Conservation (phyloP, 2,888 invertebrate genomes). For the Rosalia funebris region DNA sequence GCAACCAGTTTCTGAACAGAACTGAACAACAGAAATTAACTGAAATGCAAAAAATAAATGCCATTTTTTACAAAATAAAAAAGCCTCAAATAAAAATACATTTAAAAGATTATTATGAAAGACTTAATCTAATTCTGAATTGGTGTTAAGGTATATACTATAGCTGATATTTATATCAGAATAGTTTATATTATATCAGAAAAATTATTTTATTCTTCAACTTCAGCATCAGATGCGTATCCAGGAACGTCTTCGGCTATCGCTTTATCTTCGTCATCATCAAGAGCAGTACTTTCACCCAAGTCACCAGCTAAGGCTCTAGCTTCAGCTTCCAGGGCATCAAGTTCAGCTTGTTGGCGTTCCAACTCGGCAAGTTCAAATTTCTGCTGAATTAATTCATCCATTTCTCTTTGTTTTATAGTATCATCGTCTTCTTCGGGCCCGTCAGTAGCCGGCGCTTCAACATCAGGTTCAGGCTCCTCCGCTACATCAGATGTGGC, state of each 20-base stretch:
- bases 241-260: constrained; percentile 52
- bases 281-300: constrained; percentile 3
- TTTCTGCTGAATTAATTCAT: constrained; percentile 38
- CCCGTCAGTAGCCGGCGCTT: constrained; percentile 68
- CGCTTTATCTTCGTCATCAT: constrained; percentile 48
- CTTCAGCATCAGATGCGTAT: constrained; percentile 44
- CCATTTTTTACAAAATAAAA: constrained; percentile 26
- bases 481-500: constrained; percentile 39
- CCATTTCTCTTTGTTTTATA: constrained; percentile 39
- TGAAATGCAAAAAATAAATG: constrained; percentile 42
- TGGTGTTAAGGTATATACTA: neutral
- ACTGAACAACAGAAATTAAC: constrained; percentile 8
- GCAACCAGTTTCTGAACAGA: no score
- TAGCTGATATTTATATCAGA: neutral
- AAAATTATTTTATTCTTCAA: constrained; percentile 22
- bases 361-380: constrained; percentile 47
- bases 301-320: constrained; percentile 34
- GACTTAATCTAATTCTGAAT: neutral
- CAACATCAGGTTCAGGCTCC: constrained; percentile 64
- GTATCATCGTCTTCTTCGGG: constrained; percentile 51
- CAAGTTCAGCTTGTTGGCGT: constrained; percentile 49
- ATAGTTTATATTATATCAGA: neutral
- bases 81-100: constrained; percentile 21
- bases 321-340: constrained; percentile 49
- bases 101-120: neutral